Evolutionary conservation across 1,140 invertebrate species (phyloP).

Genomic region (Caenorhabditis inopinata): DNA sequence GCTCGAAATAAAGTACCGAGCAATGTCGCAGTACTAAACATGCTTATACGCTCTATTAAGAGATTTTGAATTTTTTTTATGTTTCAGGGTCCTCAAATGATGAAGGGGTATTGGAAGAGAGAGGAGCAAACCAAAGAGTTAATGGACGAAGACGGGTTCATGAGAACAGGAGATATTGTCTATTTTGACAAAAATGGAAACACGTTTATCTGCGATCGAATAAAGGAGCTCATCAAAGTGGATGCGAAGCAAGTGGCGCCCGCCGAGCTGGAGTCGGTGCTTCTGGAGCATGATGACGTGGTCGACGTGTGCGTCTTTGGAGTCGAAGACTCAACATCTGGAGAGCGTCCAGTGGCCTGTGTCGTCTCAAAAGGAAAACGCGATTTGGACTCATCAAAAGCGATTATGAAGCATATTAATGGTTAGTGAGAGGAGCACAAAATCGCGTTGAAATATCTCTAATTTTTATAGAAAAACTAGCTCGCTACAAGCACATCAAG

Average conservation of each 20-base stretch:
- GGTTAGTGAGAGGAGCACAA: background rate
- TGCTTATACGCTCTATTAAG: no score
- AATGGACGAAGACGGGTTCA: conserved; percentile 33
- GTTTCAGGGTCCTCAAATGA: conserved; percentile 33
- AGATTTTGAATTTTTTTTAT: no score
- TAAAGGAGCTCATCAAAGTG: conserved; percentile 43
- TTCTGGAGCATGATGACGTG: conserved; percentile 31
- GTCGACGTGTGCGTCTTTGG: conserved; percentile 31
- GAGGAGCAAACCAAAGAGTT: background rate
- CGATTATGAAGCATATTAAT: conserved; percentile 33
- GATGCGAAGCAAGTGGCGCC: conserved; percentile 41
- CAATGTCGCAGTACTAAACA: no score
- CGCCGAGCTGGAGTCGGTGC: conserved; percentile 35
- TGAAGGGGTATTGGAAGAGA: conserved; percentile 40
- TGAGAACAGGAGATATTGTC: conserved; percentile 41
- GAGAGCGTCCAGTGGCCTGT: conserved; percentile 33
- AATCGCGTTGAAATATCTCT: background rate
- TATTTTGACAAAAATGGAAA: conserved; percentile 36
- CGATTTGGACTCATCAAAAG: background rate
- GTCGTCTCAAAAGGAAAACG: conserved; percentile 6
- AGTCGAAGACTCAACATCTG: conserved; percentile 28
- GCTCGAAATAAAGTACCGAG: no score
- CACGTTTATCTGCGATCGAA: conserved; percentile 37
- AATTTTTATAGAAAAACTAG: conserved; percentile 21
- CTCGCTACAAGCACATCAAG: conserved; percentile 36